Percentiles rank a stretch among this genome's conserved stretches.
These are phyloP conservation scores for Nothura maculosa DNA, from an alignment of 2,797 vertebrate genomes.

Conservation along the genomic window DNA sequence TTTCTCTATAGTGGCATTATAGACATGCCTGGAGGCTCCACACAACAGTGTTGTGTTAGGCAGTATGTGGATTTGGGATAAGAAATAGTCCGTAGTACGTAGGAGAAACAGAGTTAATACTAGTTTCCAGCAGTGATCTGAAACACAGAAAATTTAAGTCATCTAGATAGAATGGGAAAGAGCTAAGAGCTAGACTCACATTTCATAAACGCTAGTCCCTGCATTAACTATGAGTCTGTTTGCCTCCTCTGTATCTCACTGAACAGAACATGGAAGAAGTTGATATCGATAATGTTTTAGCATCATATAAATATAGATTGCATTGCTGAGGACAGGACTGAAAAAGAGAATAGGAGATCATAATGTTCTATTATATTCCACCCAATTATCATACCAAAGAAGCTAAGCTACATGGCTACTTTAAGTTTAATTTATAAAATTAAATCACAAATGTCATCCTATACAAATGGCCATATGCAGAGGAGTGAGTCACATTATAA, in stretches of 20 bases:
- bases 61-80: not conserved
- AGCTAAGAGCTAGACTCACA: not conserved
- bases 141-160: not conserved
- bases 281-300: slow-evolving; percentile 28
- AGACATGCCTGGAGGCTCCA: not conserved
- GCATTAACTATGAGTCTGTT: not conserved
- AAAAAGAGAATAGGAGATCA: not conserved
- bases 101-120: not conserved
- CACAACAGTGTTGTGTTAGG: not conserved
- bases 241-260: not conserved
- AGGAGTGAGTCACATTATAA: slow-evolving; percentile 36
- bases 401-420: slow-evolving; percentile 8
- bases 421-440: slow-evolving; percentile 55
- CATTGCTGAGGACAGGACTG: slow-evolving; percentile 20
- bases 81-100: not conserved
- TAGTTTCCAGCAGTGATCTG: not conserved
- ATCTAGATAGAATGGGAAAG: not conserved
- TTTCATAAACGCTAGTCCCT: not conserved
- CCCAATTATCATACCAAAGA: slow-evolving; percentile 33
- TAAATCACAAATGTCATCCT: slow-evolving; percentile 50
- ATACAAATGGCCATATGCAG: not conserved
- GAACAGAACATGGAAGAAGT: slow-evolving; percentile 19
- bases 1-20: not conserved
- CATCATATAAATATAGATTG: slow-evolving; percentile 48
- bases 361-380: slow-evolving; percentile 12